Evolutionary conservation across 1,140 invertebrate species (phyloP), one percentile per base, ranked within the genome.

Genomic region (Apis cerana): DNA sequence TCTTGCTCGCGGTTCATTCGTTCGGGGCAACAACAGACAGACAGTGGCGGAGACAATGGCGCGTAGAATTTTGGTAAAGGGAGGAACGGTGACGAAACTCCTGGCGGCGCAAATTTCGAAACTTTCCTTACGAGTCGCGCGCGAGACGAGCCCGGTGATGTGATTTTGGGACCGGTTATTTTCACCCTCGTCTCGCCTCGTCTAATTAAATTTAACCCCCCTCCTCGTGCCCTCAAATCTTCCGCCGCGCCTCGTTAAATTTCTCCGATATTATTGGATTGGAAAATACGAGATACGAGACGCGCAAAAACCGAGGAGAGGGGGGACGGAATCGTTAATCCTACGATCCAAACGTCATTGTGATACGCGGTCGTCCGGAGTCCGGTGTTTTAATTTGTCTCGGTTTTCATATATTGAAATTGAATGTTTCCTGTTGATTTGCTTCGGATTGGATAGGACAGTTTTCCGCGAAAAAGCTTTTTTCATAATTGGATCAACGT

Each of bases 31-130:
- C 62, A 43, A 64, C 19, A 80, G 82, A 72, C 75, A 68, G 76
- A 67, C 76, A 33, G 12, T 17, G 59, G 59, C 76, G 54, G 65
- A 59, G 67, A 82, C 67, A 76, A 83, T 78, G 61, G 61, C 56
- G 76, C 12, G 67, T 2, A 52, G 33, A 5, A 80, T 72, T 56
- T 71, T 17, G 21, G 13, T 2, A 43, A 21, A n/a, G 12, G 61
- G 2, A 27, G 56, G 52, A 52, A 33, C 33, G 33, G 52, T 33
- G 17, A 23, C 17, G 52, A 59, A 79, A 72, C 68, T 72, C 21
- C 72, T 68, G 56, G 19, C n/a, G 52, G 65, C 33, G 33, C 23
- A 58, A 82, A 75, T 84, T 75, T 75, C 50, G 69, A 82, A 84
- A 84, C n/a, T n/a, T n/a, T n/a, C n/a, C n/a, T n/a, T n/a, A n/a